A percentile compares a stretch with the other conserved stretches of the same genome.
Conservation (phyloP, 2,797 vertebrate species). For the Argyrosomus regius region DNA sequence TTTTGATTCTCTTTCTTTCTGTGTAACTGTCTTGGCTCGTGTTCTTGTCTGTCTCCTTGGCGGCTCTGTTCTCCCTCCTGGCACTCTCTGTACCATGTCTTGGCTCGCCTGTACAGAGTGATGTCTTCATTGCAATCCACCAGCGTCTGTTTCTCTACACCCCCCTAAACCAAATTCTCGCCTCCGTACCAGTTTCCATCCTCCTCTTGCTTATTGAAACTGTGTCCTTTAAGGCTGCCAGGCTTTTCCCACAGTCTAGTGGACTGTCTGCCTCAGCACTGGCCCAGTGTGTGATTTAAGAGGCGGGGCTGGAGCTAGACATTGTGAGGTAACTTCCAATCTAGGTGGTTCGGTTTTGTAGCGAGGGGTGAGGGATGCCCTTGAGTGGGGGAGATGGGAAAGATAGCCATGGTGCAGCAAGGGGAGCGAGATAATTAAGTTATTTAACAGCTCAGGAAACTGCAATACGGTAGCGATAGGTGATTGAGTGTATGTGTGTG, state of each 20-base stretch:
- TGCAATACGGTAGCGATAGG: conserved; percentile 53
- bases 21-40: conserved; percentile 42
- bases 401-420: conserved; percentile 38
- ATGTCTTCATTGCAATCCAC: conserved; percentile 61
- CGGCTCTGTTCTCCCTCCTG: conserved; percentile 41
- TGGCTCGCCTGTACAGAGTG: conserved; percentile 46
- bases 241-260: conserved; percentile 17
- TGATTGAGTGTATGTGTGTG: conserved; percentile 29
- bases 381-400: conserved; percentile 37
- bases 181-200: conserved; percentile 10
- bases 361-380: conserved; percentile 29
- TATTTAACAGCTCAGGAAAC: conserved; percentile 72
- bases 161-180: conserved; percentile 24
- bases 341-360: not conserved
- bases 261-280: conserved; percentile 19
- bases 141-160: conserved; percentile 30
- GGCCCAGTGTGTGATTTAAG: conserved; percentile 30
- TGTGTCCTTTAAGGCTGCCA: conserved; percentile 18
- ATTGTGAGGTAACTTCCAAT: conserved; percentile 24
- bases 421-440: conserved; percentile 60
- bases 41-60: conserved; percentile 49
- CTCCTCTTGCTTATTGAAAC: conserved; percentile 25
- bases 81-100: conserved; percentile 38
- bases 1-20: conserved; percentile 34
- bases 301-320: not conserved